Evolutionary conservation across 2,888 invertebrate genomes (phyloP).

Genomic region (Patella ulyssiponensis): DNA sequence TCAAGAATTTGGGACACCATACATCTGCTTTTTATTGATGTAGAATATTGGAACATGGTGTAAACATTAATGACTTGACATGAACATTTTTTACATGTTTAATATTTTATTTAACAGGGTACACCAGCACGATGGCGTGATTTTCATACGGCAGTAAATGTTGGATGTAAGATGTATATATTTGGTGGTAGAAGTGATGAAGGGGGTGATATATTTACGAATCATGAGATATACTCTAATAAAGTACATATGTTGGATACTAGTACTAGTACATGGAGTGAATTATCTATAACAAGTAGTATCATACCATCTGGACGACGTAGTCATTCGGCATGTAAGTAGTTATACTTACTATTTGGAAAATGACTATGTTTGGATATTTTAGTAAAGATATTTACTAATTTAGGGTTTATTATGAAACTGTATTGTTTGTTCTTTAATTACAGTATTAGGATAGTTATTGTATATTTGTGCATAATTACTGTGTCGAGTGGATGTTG

Average conservation of each 20-base stretch:
- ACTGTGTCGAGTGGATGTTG: no score
- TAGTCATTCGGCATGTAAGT: conserved; percentile 92
- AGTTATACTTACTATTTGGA: no score
- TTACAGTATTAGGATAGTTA: neutral
- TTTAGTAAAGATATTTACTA: neutral
- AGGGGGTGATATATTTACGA: conserved; percentile 78
- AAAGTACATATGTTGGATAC: conserved; percentile 82
- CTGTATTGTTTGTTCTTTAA: neutral
- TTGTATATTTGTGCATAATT: neutral
- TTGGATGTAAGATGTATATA: conserved; percentile 86
- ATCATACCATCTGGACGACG: conserved; percentile 83
- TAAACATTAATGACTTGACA: neutral
- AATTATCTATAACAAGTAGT: conserved; percentile 76
- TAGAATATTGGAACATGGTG: neutral
- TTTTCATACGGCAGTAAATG: conserved; percentile 88
- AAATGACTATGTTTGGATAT: no score
- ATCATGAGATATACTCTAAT: conserved; percentile 84
- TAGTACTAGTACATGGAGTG: conserved; percentile 79
- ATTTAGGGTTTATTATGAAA: neutral
- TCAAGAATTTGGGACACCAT: no score
- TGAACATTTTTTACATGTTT: neutral
- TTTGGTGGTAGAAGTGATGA: conserved; percentile 90
- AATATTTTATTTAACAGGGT: conserved; percentile 73
- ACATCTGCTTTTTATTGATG: no score
- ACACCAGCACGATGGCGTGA: conserved; percentile 83